Percentiles rank a stretch among this genome's conserved stretches.
phyloP scores from a whole-genome alignment of 2,888 invertebrate species.

The Chrysolina oricalcia region DNA sequence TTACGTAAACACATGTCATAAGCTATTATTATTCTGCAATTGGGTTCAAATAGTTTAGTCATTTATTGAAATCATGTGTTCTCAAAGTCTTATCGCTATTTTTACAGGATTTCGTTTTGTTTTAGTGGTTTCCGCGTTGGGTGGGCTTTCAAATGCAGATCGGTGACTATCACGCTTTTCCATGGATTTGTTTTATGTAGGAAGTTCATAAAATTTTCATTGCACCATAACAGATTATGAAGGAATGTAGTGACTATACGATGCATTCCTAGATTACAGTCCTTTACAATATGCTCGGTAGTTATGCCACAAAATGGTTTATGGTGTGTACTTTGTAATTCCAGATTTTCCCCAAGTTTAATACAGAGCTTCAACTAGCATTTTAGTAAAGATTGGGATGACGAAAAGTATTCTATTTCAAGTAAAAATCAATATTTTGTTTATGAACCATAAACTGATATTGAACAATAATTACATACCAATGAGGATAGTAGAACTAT shows the following conservation, averaged over 20 bases:
- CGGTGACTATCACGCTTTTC: background rate
- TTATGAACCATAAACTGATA: too few relatives aligned
- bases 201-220: background rate
- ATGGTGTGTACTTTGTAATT: too few relatives aligned
- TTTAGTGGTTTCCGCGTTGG: background rate
- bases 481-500: too few relatives aligned
- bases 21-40: background rate
- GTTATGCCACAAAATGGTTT: too few relatives aligned
- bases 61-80: background rate
- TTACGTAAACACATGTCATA: slow-evolving; percentile 15
- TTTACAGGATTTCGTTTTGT: background rate
- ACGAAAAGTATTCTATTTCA: too few relatives aligned
- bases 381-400: too few relatives aligned
- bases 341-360: too few relatives aligned
- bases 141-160: slow-evolving; percentile 3
- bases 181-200: background rate
- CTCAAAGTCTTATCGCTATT: background rate
- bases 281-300: too few relatives aligned
- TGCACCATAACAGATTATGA: background rate
- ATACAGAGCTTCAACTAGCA: too few relatives aligned
- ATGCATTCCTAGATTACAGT: background rate
- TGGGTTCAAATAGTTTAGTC: too few relatives aligned
- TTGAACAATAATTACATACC: too few relatives aligned
- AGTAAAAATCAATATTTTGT: too few relatives aligned
- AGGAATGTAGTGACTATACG: background rate